phyloP scores from a whole-genome alignment of 1,140 invertebrate genomes.

The Pseudomyrmex pallidus region DNA sequence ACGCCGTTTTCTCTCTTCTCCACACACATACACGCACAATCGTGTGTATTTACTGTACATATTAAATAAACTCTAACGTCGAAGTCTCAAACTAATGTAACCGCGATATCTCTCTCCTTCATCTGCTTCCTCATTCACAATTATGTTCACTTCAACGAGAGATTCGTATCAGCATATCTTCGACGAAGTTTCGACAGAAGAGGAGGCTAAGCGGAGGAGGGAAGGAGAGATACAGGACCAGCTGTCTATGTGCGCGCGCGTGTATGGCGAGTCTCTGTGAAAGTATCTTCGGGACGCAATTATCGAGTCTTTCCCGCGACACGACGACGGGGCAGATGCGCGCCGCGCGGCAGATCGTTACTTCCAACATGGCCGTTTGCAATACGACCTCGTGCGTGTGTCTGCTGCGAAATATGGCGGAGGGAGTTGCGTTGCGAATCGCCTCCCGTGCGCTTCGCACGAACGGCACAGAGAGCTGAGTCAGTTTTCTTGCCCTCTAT shows the following conservation, averaged over 20 bases:
- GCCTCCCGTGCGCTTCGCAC: constrained; percentile 10
- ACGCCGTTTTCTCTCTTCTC: too few species aligned
- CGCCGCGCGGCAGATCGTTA: constrained; percentile 64
- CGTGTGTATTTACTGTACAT: too few species aligned
- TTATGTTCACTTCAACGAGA: not conserved
- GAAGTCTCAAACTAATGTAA: constrained; percentile 17
- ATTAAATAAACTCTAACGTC: not conserved
- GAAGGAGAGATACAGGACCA: not conserved
- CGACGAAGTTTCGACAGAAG: constrained; percentile 23
- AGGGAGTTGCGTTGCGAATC: constrained; percentile 10
- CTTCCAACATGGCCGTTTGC: constrained; percentile 67
- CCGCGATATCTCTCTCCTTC: not conserved
- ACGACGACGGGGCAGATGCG: constrained; percentile 58
- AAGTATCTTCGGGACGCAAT: constrained; percentile 54
- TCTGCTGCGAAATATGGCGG: constrained; percentile 8
- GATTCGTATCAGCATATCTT: constrained; percentile 28
- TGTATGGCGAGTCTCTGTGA: constrained; percentile 24
- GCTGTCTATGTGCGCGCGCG: not conserved
- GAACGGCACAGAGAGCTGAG: not conserved
- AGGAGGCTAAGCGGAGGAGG: not conserved
- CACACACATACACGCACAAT: too few species aligned
- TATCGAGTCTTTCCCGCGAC: constrained; percentile 42
- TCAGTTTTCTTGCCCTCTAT: constrained; percentile 16
- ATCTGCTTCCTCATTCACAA: not conserved
- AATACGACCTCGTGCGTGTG: constrained; percentile 60